These are phyloP conservation scores for Chironomus striatipennis DNA, from an alignment of 1,140 invertebrate genomes.

Conservation along the genomic window DNA sequence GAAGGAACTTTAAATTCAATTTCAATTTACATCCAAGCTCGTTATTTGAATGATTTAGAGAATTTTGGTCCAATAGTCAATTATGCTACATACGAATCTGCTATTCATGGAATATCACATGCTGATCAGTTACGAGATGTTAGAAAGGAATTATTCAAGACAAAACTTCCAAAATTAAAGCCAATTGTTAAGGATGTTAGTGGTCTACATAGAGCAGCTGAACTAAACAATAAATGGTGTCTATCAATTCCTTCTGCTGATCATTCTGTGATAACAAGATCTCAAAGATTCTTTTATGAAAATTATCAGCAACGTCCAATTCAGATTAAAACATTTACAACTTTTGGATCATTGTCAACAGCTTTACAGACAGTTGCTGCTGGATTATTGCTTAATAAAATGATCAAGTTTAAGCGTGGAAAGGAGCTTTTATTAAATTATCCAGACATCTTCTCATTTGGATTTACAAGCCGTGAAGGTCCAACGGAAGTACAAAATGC, in stretches of 20 bases:
- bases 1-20: constrained; percentile 49
- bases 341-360: constrained; percentile 31
- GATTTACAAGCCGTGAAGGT: constrained; percentile 57
- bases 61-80: constrained; percentile 45
- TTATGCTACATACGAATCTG: constrained; percentile 76
- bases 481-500: constrained; percentile 55
- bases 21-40: constrained; percentile 56
- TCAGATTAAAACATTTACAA: constrained; percentile 56
- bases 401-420: constrained; percentile 56
- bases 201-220: constrained; percentile 51
- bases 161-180: constrained; percentile 50
- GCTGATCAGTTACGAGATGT: constrained; percentile 51
- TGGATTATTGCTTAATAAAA: constrained; percentile 51
- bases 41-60: constrained; percentile 34
- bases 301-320: constrained; percentile 58
- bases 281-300: constrained; percentile 64
- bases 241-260: constrained; percentile 73
- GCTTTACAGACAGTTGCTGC: constrained; percentile 46
- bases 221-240: constrained; percentile 55
- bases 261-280: constrained; percentile 63
- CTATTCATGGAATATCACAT: constrained; percentile 61
- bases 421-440: constrained; percentile 57
- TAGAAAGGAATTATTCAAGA: constrained; percentile 55
- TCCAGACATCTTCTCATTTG: constrained; percentile 64
- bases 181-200: constrained; percentile 51